Base-by-base conservation (phyloP, 2,797 vertebrate species). In the Pseudomugil gertrudae region DNA sequence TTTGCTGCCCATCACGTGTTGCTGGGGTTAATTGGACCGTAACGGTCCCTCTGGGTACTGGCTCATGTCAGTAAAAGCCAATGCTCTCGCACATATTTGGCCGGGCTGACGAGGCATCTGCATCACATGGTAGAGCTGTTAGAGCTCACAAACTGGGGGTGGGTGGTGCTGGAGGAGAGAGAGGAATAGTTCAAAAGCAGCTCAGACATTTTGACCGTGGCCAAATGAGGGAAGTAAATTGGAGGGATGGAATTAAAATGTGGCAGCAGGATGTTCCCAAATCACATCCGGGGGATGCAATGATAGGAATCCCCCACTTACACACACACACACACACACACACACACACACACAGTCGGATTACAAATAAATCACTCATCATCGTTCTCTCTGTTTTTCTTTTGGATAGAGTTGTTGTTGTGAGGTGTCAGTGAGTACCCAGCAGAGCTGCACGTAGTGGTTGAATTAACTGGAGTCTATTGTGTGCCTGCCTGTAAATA, bases 381-480 rank as follows among this genome's bases (percentile, higher is more conserved):
- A 26, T 63, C 81, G 61, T 82, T 70, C 56, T 77, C 56, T 85
- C 35, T 89, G 60, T 84, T 86, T 85, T 89, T 78, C 85, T 51
- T 87, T 83, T 84, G 83, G 80, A 87, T 92, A 87, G 70, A 92
- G 76, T 79, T 86, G 90, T 91, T 93, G 92, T 93, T 94, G 92
- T 92, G 95, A 94, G 90, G 91, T 93, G 87, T 94, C 94, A 90
- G 94, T 93, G 92, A 95, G 95, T 93, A 94, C 79, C 78, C 73
- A 24, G 84, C 72, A 36, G 76, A 79, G 55, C 78, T 90, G 91
- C 90, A 92, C 68, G 48, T 14, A 23, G 63, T 91, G 89, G 66
- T 66, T 79, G 43, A 54, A 57, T 48, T 69, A 75, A 80, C 73
- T 63, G 56, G 70, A 9, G 32, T 57, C 67, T 76, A 79, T 54